Percentiles rank a stretch among this genome's conserved stretches.
Conservation (phyloP, 2,888 invertebrate species). For the Dermolepida albohirtum region DNA sequence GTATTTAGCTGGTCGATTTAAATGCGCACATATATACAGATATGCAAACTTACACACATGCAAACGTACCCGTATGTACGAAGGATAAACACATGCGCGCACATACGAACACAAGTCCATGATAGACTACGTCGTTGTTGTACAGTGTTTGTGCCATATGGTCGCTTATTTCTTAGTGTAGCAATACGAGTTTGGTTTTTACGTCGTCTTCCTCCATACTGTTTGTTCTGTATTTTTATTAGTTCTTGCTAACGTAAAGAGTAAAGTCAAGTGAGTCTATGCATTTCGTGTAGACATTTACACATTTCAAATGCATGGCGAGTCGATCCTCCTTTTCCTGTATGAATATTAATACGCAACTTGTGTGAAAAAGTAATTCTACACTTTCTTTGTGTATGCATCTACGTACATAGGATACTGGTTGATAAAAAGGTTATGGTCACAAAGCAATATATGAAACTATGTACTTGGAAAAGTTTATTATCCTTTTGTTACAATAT, state of each 20-base stretch:
- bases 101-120: conserved; percentile 23
- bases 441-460: no score
- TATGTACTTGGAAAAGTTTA: no score
- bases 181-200: conserved; percentile 46
- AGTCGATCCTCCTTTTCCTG: conserved; percentile 34
- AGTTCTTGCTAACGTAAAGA: conserved; percentile 40
- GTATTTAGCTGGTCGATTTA: conserved; percentile 34
- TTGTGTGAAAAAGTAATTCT: conserved; percentile 26
- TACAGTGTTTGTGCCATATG: conserved; percentile 44
- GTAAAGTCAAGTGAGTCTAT: conserved; percentile 37
- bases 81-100: conserved; percentile 19
- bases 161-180: conserved; percentile 47
- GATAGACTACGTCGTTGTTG: conserved; percentile 33
- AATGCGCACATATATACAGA: conserved; percentile 21
- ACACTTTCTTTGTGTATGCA: conserved; percentile 18
- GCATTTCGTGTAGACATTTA: conserved; percentile 27
- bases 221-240: conserved; percentile 41
- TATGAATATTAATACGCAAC: conserved; percentile 29
- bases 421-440: no score
- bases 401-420: background rate
- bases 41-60: conserved; percentile 18
- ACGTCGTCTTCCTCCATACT: conserved; percentile 40
- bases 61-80: conserved; percentile 8
- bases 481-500: no score
- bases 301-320: conserved; percentile 34